Base-by-base conservation (phyloP, 2,888 invertebrate species). In the Ischnus inquisitorius region DNA sequence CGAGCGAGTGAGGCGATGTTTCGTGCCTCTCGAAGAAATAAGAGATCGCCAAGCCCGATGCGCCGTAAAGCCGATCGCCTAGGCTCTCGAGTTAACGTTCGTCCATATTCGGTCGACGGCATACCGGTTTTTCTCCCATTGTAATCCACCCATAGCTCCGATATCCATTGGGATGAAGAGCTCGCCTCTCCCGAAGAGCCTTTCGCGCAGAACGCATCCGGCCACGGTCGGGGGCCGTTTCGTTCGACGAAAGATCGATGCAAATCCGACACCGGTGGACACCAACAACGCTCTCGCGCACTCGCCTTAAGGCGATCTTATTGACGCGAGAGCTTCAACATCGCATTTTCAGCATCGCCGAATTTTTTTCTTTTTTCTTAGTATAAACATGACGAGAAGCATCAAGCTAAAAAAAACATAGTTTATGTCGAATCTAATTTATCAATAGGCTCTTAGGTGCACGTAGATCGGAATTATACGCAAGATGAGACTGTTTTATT, bases 71-170 rank as follows among this genome's bases (percentile, higher is more conserved):
- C n/a, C 41, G n/a, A 22, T 19, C n/a, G 68, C 25, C 48, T 28
- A 75, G 57, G 46, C 76, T 46, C 76, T 54, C 54, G 77, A 84
- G 84, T 82, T 79, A 77, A 83, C 54, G 72, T 81, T 77, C 74
- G 25, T 78, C 84, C 84, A 62, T 82, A 82, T 82, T 81, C 64
- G 85, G 84, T 64, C 76, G 48, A 80, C 41, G 71, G 34, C 72
- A 84, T 85, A 85, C 85, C 83, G 85, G 85, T 85, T 85, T 79
- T 79, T 79, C 68, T 25, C 77, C 78, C 82, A 84, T 82, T 85
- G 85, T 84, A 78, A 85, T 84, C 84, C 79, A 68, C 84, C 79
- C 72, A 78, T 81, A 62, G 68, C 39, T 71, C 67, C 75, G 4
- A 34, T 34, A 83, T 83, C 81, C 75, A 28, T 79, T 19, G 51